Base-by-base conservation (phyloP, 2,113 vertebrate genomes). In the Benitochromis conjunctus region DNA sequence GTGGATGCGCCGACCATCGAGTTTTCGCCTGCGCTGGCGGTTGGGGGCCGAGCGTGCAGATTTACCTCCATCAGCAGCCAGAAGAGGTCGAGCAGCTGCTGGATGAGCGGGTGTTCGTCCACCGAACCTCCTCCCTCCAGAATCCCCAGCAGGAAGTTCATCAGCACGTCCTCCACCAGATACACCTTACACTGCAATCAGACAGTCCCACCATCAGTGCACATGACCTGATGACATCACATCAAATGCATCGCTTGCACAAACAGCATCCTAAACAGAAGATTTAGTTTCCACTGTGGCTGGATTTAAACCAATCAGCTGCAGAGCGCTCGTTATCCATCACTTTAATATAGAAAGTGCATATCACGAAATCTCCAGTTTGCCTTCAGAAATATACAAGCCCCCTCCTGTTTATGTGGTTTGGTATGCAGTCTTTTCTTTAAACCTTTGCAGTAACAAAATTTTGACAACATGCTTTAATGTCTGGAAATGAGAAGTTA, bases 1-100 rank as follows among this genome's bases (percentile, higher is more conserved):
- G 12, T 0, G 3, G 0, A 21, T 19, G 1, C 19, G 13, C n/a
- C 3, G 38, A 51, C 18, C 14, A 51, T 8, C n/a, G 12, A 69
- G 38, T 9, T 69, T 3, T 71, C 43, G 21, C 13, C 41, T 18
- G 21, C 8, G 1, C 5, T 16, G 24, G 9, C 1, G 2, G 16
- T 9, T 51, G 24, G 69, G n/a, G 3, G 16, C 79, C 2, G 18
- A 31, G 54, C 6, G 81, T 51, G 43, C 29, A 57, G 18, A 21
- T 94, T 95, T 69, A 98, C 99, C 98, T 99, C 99, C 99, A 99
- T 99, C 86, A 99, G 97, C 79, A 99, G 97, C 99, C 98, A 99
- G 96, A 99, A 97, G 69, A 99, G 97, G 84, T 99, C 97, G 31
- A 99, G 93, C 3, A 99, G 94, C 84, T 98, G 98, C 86, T 97